Percentiles rank a stretch among this genome's conserved stretches.
Evolutionary conservation across 2,888 invertebrate genomes (phyloP).

Genomic region (Iselma pallidipennis): DNA sequence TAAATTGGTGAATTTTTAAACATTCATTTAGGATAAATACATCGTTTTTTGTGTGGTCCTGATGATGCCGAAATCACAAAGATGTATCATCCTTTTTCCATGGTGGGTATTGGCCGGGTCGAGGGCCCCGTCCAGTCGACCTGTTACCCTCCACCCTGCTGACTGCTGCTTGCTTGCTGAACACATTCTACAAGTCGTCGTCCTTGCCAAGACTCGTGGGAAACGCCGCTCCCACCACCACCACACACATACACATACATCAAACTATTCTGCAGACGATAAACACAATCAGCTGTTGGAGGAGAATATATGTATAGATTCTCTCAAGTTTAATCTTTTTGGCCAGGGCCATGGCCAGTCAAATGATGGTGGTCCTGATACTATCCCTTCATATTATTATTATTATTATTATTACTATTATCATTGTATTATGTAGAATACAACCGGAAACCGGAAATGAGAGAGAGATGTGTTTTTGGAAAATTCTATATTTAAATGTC

Average conservation of each 20-base stretch:
- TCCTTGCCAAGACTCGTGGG: conserved; percentile 50
- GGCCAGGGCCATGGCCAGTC: neutral
- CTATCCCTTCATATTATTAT: neutral
- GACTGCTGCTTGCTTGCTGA: conserved; percentile 6
- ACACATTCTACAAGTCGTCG: conserved; percentile 51
- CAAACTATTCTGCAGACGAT: neutral
- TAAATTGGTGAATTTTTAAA: too few species aligned
- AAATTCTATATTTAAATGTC: neutral
- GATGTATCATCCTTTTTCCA: neutral
- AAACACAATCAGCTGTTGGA: neutral
- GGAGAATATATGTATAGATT: neutral
- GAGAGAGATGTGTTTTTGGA: neutral
- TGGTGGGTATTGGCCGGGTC: conserved; percentile 8
- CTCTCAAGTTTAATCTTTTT: neutral
- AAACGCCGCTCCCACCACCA: conserved; percentile 48
- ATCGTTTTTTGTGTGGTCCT: neutral
- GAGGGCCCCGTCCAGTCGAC: conserved; percentile 30
- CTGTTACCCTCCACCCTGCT: conserved; percentile 34
- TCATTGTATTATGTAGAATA: too few species aligned
- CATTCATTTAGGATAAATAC: too few species aligned
- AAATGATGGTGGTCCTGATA: neutral
- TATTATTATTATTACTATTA: too few species aligned
- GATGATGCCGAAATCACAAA: neutral
- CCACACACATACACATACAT: neutral
- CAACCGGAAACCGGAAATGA: neutral